phyloP scores from a whole-genome alignment of 1,140 invertebrate species.

The Macrosteles quadrilineatus region DNA sequence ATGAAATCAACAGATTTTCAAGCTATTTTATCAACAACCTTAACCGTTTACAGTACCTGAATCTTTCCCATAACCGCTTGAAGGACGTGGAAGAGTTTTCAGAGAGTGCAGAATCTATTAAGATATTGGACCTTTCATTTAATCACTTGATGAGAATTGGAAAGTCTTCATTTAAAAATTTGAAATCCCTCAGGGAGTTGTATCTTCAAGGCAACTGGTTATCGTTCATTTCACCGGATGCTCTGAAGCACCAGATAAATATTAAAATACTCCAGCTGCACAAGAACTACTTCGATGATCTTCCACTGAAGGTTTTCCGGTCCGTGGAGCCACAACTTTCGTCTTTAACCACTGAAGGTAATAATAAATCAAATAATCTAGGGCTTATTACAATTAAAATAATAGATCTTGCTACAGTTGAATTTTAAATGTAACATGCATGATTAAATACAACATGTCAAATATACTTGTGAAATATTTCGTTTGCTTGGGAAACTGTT shows the following conservation, averaged over 20 bases:
- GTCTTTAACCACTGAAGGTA: conserved; percentile 73
- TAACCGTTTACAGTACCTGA: conserved; percentile 67
- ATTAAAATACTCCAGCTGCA: conserved; percentile 75
- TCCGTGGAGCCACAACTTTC: conserved; percentile 77
- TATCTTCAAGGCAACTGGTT: conserved; percentile 81
- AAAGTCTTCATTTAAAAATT: conserved; percentile 71
- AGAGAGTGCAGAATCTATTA: conserved; percentile 69
- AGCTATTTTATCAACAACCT: conserved; percentile 60
- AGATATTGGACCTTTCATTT: conserved; percentile 76
- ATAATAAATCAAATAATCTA: no score
- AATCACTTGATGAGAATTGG: conserved; percentile 78
- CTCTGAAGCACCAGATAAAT: conserved; percentile 74
- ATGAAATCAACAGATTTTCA: conserved; percentile 80
- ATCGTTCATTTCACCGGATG: conserved; percentile 70
- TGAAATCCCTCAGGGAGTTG: conserved; percentile 71
- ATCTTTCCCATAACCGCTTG: conserved; percentile 78
- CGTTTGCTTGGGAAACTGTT: no score
- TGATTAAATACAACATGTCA: no score
- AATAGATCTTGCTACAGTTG: no score
- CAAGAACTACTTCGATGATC: conserved; percentile 77
- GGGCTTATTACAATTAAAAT: no score
- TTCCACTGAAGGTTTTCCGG: conserved; percentile 72
- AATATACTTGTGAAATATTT: no score
- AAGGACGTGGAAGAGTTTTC: conserved; percentile 82
- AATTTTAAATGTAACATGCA: no score